Percentiles rank a stretch among this genome's conserved stretches.
Evolutionary conservation across 2,888 invertebrate genomes (phyloP).

Genomic region (Deilephila porcellus): DNA sequence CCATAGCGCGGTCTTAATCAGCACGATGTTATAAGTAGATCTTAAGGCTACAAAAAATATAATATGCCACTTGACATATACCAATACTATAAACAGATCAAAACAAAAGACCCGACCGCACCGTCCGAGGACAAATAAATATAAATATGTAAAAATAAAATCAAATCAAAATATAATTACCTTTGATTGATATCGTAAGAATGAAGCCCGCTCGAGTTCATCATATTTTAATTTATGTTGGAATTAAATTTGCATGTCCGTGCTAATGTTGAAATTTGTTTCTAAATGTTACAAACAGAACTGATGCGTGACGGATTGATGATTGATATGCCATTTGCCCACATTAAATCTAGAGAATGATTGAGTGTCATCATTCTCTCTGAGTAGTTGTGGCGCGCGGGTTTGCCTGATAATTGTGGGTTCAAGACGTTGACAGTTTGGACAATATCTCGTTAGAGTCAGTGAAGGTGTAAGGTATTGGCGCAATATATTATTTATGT

Average conservation of each 20-base stretch:
- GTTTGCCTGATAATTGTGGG: not conserved
- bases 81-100: not conserved
- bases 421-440: too few relatives aligned
- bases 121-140: not conserved
- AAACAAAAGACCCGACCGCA: not conserved
- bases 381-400: not conserved
- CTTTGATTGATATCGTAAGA: conserved; percentile 23
- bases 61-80: too few relatives aligned
- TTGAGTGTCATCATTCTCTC: conserved; percentile 22
- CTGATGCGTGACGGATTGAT: conserved; percentile 42
- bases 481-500: too few relatives aligned
- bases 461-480: too few relatives aligned
- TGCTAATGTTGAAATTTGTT: conserved; percentile 26
- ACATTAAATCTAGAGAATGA: conserved; percentile 28
- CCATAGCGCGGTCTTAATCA: too few relatives aligned
- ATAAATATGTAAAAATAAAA: conserved; percentile 19
- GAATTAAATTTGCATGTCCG: conserved; percentile 27
- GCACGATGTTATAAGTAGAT: too few relatives aligned
- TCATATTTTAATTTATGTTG: conserved; percentile 26
- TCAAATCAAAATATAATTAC: conserved; percentile 36
- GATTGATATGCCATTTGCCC: conserved; percentile 41
- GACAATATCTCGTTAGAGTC: too few relatives aligned
- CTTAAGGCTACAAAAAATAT: too few relatives aligned
- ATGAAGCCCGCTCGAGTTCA: conserved; percentile 1
- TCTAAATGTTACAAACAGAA: conserved; percentile 28